Evolutionary conservation across 2,888 invertebrate species (phyloP).

Genomic region (Rhagonycha lutea): DNA sequence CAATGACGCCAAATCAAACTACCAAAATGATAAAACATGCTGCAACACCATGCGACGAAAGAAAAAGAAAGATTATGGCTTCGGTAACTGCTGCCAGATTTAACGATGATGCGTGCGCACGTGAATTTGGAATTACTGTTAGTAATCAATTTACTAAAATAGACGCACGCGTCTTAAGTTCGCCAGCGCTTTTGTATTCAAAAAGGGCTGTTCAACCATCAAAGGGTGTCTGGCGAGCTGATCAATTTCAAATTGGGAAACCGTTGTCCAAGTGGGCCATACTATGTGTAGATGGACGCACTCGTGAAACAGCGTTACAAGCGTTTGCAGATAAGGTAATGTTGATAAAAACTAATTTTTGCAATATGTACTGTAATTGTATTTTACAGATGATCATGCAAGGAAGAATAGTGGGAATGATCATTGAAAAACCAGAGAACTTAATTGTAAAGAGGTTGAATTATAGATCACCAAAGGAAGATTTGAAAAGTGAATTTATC

Average conservation of each 20-base stretch:
- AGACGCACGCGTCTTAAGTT: constrained; percentile 73
- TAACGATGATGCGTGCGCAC: constrained; percentile 61
- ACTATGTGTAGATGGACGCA: constrained; percentile 48
- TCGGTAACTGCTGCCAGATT: constrained; percentile 54
- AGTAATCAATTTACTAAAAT: constrained; percentile 74
- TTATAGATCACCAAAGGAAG: background rate
- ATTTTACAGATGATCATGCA: constrained; percentile 12
- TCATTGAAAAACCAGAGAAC: constrained; percentile 33
- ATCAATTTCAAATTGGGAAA: constrained; percentile 49
- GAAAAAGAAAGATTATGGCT: constrained; percentile 80
- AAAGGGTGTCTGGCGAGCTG: constrained; percentile 56
- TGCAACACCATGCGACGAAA: constrained; percentile 76
- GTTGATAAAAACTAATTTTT: background rate
- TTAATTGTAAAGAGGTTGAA: background rate
- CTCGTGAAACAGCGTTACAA: constrained; percentile 34
- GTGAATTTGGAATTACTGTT: constrained; percentile 83
- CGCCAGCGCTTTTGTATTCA: constrained; percentile 77
- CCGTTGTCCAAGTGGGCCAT: constrained; percentile 57
- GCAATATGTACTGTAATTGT: background rate
- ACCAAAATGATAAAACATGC: constrained; percentile 84
- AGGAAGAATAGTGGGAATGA: constrained; percentile 33
- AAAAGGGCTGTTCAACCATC: constrained; percentile 45
- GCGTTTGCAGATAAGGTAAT: constrained; percentile 47
- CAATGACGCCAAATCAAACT: constrained; percentile 83
- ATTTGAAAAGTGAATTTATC: constrained; percentile 22